Base-by-base conservation (phyloP, 2,797 vertebrate genomes). In the Borostomias antarcticus region DNA sequence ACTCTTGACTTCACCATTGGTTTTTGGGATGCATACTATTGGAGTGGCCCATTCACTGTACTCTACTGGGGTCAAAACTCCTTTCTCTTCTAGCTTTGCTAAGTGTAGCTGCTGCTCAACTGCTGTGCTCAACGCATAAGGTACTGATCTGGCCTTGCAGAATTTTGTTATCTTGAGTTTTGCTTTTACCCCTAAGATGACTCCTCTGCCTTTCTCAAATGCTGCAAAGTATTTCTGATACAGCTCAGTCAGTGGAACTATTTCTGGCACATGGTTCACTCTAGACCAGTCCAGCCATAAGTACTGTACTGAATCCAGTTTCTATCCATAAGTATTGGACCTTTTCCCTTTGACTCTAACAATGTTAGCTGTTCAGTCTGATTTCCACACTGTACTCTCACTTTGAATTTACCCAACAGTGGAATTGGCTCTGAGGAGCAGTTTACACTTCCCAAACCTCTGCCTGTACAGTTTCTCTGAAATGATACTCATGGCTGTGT, bases 301-400 rank as follows among this genome's bases (percentile, higher is more conserved):
- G 45, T 50, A 10, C n/a, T n/a, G n/a, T n/a, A n/a, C 60, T 50
- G 60, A 30, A 62, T 62, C 60, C 60, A 62, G 48, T 62, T 62
- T 4, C 60, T 62, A 30, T 40, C 60, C 60, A 62, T 62, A 29
- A 62, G 60, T 8, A 40, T 50, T 62, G 60, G 60, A 50, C 60
- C 45, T 30, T 26, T 62, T 13, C 60, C 60, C 17, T 50, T 48
- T 62, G 60, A 28, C 60, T 26, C 40, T 48, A 62, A 29, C 6
- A 62, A 62, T 6, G 33, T 35, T 35, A 35, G 33, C 33, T 10
- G 6, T 35, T 35, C 33, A 6, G 33, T 35, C 33, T 60, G 35
- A 37, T 25, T 15, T 7, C 13, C 23, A 60, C 58, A 26, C 11
- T 60, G n/a, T 37, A 25, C n/a, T 23, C 21, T 60, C n/a, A 26